phyloP scores from a whole-genome alignment of 2,888 invertebrate genomes.

The Axea sp. region DNA sequence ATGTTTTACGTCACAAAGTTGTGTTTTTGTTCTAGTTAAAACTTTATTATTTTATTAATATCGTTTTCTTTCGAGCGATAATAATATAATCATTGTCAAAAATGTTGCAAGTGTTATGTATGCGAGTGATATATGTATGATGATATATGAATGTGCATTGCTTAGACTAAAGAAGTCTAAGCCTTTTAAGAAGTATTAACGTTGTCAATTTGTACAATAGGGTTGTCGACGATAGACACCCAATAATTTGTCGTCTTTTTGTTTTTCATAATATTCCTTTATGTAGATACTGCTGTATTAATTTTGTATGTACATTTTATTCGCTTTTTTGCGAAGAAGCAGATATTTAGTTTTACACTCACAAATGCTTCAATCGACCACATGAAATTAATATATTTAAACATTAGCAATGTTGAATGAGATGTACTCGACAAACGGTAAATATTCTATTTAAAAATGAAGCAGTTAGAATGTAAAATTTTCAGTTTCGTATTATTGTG shows the following conservation, averaged over 20 bases:
- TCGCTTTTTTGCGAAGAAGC: conserved; percentile 56
- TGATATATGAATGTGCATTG: conserved; percentile 34
- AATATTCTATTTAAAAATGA: conserved; percentile 73
- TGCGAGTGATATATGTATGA: conserved; percentile 21
- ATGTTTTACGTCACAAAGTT: conserved; percentile 29
- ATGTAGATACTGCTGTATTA: conserved; percentile 70
- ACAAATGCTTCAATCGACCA: conserved; percentile 67
- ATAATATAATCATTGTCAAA: conserved; percentile 31
- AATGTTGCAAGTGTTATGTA: conserved; percentile 54
- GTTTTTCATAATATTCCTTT: conserved; percentile 71
- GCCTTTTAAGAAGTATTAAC: conserved; percentile 76
- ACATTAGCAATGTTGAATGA: conserved; percentile 68
- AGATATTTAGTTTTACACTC: conserved; percentile 56
- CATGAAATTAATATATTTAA: conserved; percentile 76
- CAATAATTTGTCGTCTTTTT: conserved; percentile 29
- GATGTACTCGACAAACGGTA: conserved; percentile 70
- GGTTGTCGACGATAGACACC: conserved; percentile 65
- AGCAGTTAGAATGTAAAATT: conserved; percentile 76
- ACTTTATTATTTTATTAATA: conserved; percentile 30
- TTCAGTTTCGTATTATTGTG: conserved; percentile 76
- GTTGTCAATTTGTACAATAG: conserved; percentile 76
- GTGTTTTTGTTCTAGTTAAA: conserved; percentile 29
- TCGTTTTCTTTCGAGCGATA: conserved; percentile 31
- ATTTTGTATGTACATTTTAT: conserved; percentile 55
- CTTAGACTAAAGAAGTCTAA: conserved; percentile 67